Conservation (phyloP, 2,888 invertebrate genomes). For the Lysandra coridon region DNA sequence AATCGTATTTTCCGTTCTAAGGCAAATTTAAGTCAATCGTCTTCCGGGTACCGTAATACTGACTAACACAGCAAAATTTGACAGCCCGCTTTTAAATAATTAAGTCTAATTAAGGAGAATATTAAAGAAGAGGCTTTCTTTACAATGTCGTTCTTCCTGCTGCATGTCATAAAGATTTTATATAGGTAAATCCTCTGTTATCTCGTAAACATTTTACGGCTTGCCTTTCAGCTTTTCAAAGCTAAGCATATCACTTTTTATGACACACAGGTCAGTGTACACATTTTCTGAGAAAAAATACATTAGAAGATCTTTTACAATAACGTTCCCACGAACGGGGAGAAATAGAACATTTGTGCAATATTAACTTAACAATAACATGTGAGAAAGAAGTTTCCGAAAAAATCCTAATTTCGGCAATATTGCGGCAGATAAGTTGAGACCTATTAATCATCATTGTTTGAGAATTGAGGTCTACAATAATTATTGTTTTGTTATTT, state of each 20-base stretch:
- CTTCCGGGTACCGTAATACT: too few species aligned
- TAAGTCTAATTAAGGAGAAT: neutral
- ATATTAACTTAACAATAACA: neutral
- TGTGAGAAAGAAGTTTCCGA: neutral
- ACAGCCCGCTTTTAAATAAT: too few species aligned
- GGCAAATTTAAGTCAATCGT: too few species aligned
- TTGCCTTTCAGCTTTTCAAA: slow-evolving; percentile 18
- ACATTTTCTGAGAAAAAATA: slow-evolving; percentile 1
- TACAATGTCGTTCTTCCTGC: neutral
- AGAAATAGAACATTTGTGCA: neutral
- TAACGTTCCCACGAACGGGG: neutral
- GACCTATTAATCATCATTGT: neutral
- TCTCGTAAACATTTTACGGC: slow-evolving; percentile 24
- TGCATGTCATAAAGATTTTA: slow-evolving; percentile 1
- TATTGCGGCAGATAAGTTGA: neutral
- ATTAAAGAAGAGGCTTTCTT: neutral
- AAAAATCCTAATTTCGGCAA: neutral
- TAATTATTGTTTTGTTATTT: neutral
- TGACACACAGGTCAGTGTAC: slow-evolving; percentile 4
- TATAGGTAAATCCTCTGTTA: slow-evolving; percentile 18
- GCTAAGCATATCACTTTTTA: slow-evolving; percentile 20
- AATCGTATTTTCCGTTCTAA: too few species aligned
- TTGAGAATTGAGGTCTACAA: neutral
- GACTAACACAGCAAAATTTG: too few species aligned
- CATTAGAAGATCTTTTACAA: neutral